These are phyloP conservation scores for Lepus oiostolus DNA, from an alignment of 2,797 vertebrate genomes.

Conservation along the genomic window DNA sequence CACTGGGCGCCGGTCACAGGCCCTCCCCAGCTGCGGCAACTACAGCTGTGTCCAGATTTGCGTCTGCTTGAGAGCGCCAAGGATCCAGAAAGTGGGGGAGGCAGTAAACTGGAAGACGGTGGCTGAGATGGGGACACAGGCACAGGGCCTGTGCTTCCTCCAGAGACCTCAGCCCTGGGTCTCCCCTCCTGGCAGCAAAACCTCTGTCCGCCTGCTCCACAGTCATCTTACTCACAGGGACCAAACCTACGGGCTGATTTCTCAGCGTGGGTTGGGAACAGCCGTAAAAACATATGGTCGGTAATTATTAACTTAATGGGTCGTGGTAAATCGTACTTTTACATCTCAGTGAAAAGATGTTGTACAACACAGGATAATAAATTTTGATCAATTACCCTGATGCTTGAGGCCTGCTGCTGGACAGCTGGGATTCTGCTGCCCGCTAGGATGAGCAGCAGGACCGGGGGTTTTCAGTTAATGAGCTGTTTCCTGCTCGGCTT, in stretches of 20 bases:
- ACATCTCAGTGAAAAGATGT: slow-evolving; percentile 50
- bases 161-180: background rate
- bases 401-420: slow-evolving; percentile 50
- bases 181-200: background rate
- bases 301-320: slow-evolving; percentile 75
- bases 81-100: background rate
- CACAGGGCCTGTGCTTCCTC: background rate
- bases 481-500: background rate
- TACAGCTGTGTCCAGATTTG: background rate
- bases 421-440: background rate
- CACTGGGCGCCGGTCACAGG: background rate
- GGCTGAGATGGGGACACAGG: no score
- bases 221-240: slow-evolving; percentile 38
- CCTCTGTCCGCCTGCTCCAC: background rate
- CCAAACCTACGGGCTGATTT: slow-evolving; percentile 39
- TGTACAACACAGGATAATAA: slow-evolving; percentile 13
- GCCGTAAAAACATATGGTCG: slow-evolving; percentile 70
- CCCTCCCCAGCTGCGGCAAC: background rate
- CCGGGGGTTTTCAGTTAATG: background rate
- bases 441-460: background rate
- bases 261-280: slow-evolving; percentile 60
- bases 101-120: no score
- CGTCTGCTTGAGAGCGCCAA: background rate
- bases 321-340: slow-evolving; percentile 64
- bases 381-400: slow-evolving; percentile 66